Percentiles rank a stretch among this genome's conserved stretches.
phyloP scores from a whole-genome alignment of 2,797 vertebrate genomes.

The Craterocephalus amniculus region DNA sequence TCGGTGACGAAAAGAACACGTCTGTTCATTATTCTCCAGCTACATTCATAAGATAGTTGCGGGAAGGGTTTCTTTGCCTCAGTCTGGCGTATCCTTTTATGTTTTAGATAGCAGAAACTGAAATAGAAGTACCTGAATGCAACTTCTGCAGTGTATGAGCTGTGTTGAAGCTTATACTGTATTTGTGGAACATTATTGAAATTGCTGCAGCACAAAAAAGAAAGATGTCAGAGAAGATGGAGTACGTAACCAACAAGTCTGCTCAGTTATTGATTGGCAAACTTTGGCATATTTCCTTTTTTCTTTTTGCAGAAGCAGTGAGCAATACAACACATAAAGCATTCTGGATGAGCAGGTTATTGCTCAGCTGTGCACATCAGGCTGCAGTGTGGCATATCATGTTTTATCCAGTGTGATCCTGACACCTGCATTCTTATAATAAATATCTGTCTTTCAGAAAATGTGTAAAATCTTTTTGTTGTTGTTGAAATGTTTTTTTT shows the following conservation, averaged over 20 bases:
- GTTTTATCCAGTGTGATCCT: too few relatives aligned
- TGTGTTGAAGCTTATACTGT: background rate
- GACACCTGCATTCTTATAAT: too few relatives aligned
- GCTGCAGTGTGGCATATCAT: background rate
- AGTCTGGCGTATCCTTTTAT: background rate
- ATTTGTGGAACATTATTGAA: background rate
- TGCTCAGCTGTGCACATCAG: background rate
- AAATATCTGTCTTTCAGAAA: background rate
- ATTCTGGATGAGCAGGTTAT: background rate
- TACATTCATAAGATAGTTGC: background rate
- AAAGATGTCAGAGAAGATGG: background rate
- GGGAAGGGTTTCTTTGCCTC: background rate
- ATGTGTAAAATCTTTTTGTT: too few relatives aligned
- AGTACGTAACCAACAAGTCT: too few relatives aligned
- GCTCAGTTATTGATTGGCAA: background rate
- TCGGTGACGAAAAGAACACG: background rate
- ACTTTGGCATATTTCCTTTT: background rate
- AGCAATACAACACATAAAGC: background rate
- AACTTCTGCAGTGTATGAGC: background rate
- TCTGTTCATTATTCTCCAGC: background rate
- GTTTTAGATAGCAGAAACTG: background rate
- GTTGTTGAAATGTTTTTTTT: background rate
- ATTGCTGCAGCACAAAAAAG: background rate
- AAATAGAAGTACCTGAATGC: background rate
- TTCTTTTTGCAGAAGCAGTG: background rate